phyloP scores from a whole-genome alignment of 2,113 vertebrate species.

The Bombycilla garrulus region DNA sequence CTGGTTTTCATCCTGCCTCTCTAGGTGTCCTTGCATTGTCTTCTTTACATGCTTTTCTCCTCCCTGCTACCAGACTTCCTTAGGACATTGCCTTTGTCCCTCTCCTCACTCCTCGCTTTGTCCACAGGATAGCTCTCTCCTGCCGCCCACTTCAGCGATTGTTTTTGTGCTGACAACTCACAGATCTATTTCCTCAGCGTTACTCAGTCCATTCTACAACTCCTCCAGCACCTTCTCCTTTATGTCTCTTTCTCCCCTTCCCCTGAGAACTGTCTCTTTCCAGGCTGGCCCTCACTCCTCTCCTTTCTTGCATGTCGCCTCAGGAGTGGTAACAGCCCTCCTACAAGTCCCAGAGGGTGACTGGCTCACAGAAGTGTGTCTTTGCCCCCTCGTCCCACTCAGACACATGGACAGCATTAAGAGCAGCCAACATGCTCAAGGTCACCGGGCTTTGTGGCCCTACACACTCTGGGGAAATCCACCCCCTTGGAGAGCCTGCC shows the following conservation, averaged over 20 bases:
- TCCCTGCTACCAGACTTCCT: background rate
- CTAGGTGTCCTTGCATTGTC: background rate
- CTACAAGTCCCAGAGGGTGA: background rate
- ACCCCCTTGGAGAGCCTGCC: background rate
- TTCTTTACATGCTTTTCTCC: background rate
- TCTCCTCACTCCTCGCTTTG: background rate
- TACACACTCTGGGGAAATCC: background rate
- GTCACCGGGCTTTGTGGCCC: background rate
- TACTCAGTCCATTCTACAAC: background rate
- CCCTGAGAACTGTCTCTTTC: background rate
- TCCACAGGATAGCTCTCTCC: background rate
- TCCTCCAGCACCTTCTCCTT: background rate
- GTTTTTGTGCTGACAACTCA: background rate
- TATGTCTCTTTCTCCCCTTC: background rate
- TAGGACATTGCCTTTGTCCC: background rate
- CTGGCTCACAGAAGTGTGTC: background rate
- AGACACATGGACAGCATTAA: background rate
- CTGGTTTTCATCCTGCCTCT: constrained; percentile 4
- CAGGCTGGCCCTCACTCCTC: background rate
- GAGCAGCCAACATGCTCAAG: background rate
- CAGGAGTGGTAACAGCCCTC: background rate
- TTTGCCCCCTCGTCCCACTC: background rate
- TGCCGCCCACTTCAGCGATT: background rate
- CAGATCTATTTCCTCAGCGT: background rate
- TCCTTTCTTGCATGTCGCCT: background rate